A percentile compares a stretch with the other conserved stretches of the same genome.
Evolutionary conservation across 1,140 invertebrate genomes (phyloP).

Genomic region (Conopomorpha cramerella): DNA sequence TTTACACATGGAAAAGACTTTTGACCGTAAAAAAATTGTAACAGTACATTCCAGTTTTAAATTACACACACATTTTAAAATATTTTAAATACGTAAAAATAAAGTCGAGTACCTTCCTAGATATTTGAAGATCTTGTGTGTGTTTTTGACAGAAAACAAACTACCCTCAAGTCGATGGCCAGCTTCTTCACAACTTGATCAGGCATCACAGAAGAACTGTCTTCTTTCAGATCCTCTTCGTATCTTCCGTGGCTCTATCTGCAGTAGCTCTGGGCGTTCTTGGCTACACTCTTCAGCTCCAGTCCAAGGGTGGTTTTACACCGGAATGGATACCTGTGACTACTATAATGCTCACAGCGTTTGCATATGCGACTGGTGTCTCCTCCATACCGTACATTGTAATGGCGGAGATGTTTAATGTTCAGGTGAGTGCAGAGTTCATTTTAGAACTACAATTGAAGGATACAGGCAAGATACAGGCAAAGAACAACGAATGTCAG

Average conservation of each 20-base stretch:
- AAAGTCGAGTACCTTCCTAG: too few species aligned
- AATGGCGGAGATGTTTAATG: constrained; percentile 5
- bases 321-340: not conserved
- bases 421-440: constrained; percentile 5
- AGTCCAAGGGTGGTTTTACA: not conserved
- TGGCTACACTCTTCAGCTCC: not conserved
- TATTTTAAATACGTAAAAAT: too few species aligned
- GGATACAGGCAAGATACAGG: too few species aligned
- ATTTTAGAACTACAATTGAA: too few species aligned
- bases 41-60: too few species aligned
- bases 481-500: too few species aligned
- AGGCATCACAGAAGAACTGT: not conserved
- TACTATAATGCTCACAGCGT: not conserved
- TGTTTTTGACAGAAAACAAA: too few species aligned
- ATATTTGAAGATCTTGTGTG: too few species aligned
- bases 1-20: too few species aligned
- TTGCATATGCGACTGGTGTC: not conserved
- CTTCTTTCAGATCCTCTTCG: constrained; percentile 1
- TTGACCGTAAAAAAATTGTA: too few species aligned
- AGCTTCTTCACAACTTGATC: not conserved
- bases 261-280: not conserved
- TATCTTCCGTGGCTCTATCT: not conserved
- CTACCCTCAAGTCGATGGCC: not conserved
- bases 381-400: constrained; percentile 3
- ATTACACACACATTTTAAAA: too few species aligned